phyloP scores from a whole-genome alignment of 1,140 invertebrate species.

The Periplaneta americana region DNA sequence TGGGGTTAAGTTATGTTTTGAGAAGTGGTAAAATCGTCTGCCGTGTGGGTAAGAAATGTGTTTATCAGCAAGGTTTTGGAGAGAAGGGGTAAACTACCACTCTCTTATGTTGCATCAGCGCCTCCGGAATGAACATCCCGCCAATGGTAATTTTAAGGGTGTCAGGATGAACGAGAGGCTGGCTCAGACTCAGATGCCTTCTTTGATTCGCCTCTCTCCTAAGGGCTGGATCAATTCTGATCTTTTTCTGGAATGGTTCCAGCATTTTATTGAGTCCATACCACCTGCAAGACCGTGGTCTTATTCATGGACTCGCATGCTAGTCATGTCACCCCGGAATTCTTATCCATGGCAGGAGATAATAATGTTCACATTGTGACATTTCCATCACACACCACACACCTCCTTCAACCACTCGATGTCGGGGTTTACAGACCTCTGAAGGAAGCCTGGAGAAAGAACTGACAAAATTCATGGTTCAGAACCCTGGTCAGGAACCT shows the following conservation, averaged over 20 bases:
- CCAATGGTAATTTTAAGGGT: conserved; percentile 38
- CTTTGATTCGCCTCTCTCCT: conserved; percentile 28
- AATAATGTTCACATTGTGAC: background rate
- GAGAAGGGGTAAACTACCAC: background rate
- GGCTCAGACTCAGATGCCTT: conserved; percentile 29
- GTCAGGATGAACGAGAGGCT: conserved; percentile 29
- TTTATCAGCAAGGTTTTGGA: no score
- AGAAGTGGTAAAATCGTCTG: background rate
- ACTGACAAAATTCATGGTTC: background rate
- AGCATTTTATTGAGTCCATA: conserved; percentile 34
- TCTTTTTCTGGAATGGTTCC: conserved; percentile 31
- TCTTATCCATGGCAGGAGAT: background rate
- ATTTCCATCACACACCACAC: background rate
- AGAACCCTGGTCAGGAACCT: background rate
- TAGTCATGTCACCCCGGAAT: background rate
- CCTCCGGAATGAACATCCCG: conserved; percentile 28
- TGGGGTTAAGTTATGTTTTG: background rate
- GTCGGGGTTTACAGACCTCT: background rate
- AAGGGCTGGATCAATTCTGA: conserved; percentile 34
- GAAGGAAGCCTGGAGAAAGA: background rate
- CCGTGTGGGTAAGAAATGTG: no score
- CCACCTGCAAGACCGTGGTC: conserved; percentile 27
- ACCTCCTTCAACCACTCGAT: background rate
- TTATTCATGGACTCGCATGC: background rate
- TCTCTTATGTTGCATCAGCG: conserved; percentile 24